Evolutionary conservation across 2,888 invertebrate genomes (phyloP).

Genomic region (Aelia acuminata): DNA sequence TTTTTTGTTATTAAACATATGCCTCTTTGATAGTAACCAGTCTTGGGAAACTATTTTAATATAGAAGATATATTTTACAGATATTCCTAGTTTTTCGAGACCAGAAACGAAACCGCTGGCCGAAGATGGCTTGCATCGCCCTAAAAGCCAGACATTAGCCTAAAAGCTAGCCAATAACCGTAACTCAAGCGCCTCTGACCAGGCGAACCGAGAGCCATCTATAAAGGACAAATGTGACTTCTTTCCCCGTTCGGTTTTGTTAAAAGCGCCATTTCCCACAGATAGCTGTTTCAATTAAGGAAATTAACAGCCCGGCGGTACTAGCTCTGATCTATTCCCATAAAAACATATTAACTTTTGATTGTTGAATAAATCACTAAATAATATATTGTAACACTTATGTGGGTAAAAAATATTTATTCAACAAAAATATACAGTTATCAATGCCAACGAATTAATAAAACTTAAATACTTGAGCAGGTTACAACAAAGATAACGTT

Average conservation of each 20-base stretch:
- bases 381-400: too few species aligned
- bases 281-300: constrained; percentile 16
- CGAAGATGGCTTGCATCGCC: not conserved
- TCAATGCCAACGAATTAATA: too few species aligned
- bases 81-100: not conserved
- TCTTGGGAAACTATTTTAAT: too few species aligned
- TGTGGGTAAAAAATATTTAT: too few species aligned
- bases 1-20: too few species aligned
- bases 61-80: too few species aligned
- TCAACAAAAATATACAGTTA: too few species aligned
- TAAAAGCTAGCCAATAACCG: not conserved
- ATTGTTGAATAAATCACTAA: too few species aligned
- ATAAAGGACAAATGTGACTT: constrained; percentile 25
- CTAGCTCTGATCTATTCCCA: not conserved
- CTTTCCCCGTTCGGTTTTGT: not conserved
- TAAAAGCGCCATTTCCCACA: not conserved
- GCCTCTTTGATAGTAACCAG: too few species aligned
- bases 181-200: not conserved
- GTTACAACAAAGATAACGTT: too few species aligned
- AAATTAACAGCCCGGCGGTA: not conserved
- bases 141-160: constrained; percentile 15
- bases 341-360: not conserved
- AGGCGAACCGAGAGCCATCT: not conserved
- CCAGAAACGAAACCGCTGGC: not conserved
- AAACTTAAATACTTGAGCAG: too few species aligned